Evolutionary conservation across 2,113 vertebrate genomes (phyloP).

Genomic region (Puffinus mauretanicus): DNA sequence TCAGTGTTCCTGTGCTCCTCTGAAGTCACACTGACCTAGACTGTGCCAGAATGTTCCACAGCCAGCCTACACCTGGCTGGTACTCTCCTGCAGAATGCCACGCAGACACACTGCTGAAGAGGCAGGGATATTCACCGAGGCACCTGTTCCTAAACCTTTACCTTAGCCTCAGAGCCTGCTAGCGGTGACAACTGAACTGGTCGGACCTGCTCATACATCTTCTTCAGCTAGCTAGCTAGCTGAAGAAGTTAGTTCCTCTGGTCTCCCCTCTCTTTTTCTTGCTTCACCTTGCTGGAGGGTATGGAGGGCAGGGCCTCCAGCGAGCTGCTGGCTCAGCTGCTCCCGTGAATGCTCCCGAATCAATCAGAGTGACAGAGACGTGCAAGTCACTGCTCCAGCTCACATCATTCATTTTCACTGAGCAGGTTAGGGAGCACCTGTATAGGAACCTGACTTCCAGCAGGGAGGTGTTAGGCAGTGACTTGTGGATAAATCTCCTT

Average conservation of each 20-base stretch:
- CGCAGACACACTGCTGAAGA: neutral
- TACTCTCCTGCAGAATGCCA: neutral
- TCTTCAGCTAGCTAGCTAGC: neutral
- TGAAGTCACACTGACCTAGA: neutral
- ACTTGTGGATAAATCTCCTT: neutral
- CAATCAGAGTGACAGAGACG: fast-evolving
- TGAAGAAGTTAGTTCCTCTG: neutral
- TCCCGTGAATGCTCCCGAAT: neutral
- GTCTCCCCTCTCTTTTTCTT: neutral
- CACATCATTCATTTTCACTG: neutral
- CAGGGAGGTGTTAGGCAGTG: neutral
- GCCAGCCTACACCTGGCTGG: neutral
- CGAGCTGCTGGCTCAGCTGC: neutral
- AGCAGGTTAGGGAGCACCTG: neutral
- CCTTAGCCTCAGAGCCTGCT: neutral
- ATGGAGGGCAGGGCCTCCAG: neutral
- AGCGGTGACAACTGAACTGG: neutral
- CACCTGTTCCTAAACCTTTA: neutral
- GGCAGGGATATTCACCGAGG: neutral
- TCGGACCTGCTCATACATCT: neutral
- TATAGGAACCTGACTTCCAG: neutral
- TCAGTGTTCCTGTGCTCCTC: neutral
- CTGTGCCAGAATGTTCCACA: neutral
- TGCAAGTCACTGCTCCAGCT: neutral
- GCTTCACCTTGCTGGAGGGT: neutral